A percentile compares a stretch with the other conserved stretches of the same genome.
These are phyloP conservation scores for Octodonta nipae DNA, from an alignment of 2,888 invertebrate genomes.

Conservation along the genomic window DNA sequence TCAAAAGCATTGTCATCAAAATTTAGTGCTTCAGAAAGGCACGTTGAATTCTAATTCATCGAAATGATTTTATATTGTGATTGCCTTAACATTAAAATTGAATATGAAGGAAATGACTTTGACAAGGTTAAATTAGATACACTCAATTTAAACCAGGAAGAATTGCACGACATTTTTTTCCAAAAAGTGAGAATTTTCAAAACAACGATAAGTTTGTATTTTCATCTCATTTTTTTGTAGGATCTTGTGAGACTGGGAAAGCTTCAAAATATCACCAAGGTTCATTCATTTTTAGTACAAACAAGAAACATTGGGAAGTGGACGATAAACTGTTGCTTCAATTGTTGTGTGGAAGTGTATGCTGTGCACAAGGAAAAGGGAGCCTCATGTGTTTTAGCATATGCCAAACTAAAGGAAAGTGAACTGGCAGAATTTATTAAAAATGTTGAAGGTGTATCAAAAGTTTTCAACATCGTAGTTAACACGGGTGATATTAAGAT, in stretches of 20 bases:
- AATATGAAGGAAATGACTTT: conserved; percentile 44
- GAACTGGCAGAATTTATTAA: conserved; percentile 8
- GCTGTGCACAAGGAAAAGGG: conserved; percentile 46
- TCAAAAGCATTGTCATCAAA: too few species aligned
- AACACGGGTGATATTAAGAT: conserved; percentile 15
- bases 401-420: conserved; percentile 37
- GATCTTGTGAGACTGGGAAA: conserved; percentile 41
- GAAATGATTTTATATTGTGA: conserved; percentile 63
- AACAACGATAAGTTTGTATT: neutral
- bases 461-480: conserved; percentile 19
- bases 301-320: conserved; percentile 45
- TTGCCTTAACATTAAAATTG: conserved; percentile 60
- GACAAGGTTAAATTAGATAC: conserved; percentile 43
- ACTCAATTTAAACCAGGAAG: conserved; percentile 43
- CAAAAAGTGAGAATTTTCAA: conserved; percentile 41
- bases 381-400: conserved; percentile 41
- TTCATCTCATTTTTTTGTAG: conserved; percentile 34
- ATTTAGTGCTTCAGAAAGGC: too few species aligned
- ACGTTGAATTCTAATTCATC: too few species aligned
- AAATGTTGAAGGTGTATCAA: conserved; percentile 40
- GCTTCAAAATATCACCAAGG: conserved; percentile 40
- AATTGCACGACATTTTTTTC: conserved; percentile 53
- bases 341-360: conserved; percentile 50
- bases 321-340: conserved; percentile 48
- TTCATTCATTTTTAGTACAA: conserved; percentile 45